Evolutionary conservation across 2,797 vertebrate genomes (phyloP).

Genomic region (Sandelia bainsii): DNA sequence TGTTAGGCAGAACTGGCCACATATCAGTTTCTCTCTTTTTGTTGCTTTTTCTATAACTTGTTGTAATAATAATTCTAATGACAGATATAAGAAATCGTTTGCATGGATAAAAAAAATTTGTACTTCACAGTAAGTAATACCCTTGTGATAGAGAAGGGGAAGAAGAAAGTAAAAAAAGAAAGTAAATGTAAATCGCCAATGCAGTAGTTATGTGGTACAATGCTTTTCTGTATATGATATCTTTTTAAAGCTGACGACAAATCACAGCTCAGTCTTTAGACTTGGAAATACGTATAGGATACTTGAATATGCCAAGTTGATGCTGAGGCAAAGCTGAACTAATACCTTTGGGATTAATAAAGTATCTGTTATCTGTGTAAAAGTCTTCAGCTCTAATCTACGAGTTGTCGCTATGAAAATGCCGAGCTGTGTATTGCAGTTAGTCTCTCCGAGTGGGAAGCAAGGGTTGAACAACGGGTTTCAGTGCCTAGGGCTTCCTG

Average conservation of each 20-base stretch:
- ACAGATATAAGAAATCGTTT: not conserved
- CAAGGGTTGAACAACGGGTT: conserved; percentile 62
- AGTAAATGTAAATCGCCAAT: conserved; percentile 20
- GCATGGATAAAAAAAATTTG: not conserved
- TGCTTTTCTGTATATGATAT: conserved; percentile 26
- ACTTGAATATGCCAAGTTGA: not conserved
- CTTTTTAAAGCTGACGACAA: conserved; percentile 25
- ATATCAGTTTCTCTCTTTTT: not conserved
- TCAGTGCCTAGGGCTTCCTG: conserved; percentile 52
- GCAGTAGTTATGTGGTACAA: conserved; percentile 12
- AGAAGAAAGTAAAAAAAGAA: not conserved
- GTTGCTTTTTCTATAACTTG: not conserved
- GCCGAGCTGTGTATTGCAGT: conserved; percentile 38
- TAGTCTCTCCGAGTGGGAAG: conserved; percentile 35
- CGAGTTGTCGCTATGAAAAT: conserved; percentile 34
- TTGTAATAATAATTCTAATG: not conserved
- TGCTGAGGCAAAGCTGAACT: not conserved
- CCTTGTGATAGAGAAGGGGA: not conserved
- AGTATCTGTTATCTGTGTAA: conserved; percentile 6
- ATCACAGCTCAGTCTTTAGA: conserved; percentile 9
- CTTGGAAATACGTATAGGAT: conserved; percentile 14
- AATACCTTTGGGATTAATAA: not conserved
- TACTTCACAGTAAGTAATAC: conserved; percentile 6
- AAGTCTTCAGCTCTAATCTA: conserved; percentile 23
- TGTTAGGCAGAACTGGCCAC: not conserved